phyloP scores from a whole-genome alignment of 1,140 invertebrate species.

The Drosophila nannoptera region DNA sequence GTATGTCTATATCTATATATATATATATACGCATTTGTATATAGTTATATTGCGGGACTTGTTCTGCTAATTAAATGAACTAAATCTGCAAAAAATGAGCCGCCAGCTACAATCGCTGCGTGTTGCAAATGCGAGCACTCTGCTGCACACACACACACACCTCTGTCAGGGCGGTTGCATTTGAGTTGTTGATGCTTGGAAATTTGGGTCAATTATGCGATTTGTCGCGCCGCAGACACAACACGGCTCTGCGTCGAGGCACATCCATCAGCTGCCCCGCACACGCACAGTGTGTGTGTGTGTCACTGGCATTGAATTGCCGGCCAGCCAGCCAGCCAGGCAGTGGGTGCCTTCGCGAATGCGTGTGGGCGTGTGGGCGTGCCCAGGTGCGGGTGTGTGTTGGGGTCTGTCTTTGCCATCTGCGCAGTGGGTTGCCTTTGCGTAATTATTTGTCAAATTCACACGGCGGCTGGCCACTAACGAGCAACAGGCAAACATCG shows the following conservation, averaged over 20 bases:
- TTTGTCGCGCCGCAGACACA: slow-evolving; percentile 65
- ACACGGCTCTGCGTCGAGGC: slow-evolving; percentile 22
- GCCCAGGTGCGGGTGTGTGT: not conserved
- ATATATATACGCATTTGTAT: slow-evolving; percentile 31
- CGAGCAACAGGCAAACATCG: slow-evolving; percentile 53
- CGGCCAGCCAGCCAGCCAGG: not conserved
- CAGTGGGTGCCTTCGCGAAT: not conserved
- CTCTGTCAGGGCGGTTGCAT: not conserved
- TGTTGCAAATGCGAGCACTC: slow-evolving; percentile 8
- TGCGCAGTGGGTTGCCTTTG: slow-evolving; percentile 63
- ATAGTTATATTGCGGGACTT: slow-evolving; percentile 34
- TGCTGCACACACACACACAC: not conserved
- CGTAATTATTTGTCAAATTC: slow-evolving; percentile 77
- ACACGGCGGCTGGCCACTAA: slow-evolving; percentile 57
- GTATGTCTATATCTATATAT: not conserved
- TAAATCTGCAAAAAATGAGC: slow-evolving; percentile 30
- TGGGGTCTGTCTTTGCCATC: slow-evolving; percentile 29
- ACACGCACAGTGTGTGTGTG: slow-evolving; percentile 13
- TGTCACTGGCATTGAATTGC: slow-evolving; percentile 66
- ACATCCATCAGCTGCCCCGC: slow-evolving; percentile 59
- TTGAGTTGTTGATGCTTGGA: slow-evolving; percentile 43
- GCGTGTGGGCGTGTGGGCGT: not conserved
- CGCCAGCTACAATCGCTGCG: slow-evolving; percentile 6
- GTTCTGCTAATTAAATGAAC: slow-evolving; percentile 71
- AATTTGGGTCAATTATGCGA: slow-evolving; percentile 78